Base-by-base conservation (phyloP, 1,140 invertebrate genomes). In the Prorops nasuta region DNA sequence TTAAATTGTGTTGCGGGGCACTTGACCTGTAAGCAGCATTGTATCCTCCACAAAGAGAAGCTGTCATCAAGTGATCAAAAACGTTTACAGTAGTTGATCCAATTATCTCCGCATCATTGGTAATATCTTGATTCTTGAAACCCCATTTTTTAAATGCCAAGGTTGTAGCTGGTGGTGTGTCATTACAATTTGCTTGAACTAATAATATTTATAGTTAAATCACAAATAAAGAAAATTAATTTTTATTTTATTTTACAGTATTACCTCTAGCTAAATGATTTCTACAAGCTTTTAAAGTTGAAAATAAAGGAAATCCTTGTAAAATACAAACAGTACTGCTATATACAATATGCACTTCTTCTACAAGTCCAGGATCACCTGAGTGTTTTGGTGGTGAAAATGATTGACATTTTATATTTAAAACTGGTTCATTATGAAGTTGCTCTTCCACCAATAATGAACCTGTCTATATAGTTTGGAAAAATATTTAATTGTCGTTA, bases 311-410 rank as follows among this genome's bases (percentile, higher is more conserved):
- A 65, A 87, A 85, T 20, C 92, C 93, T 75, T 89, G 87, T 15
- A 97, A 80, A 38, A 90, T 84, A 66, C 92, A 93, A 31, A 95
- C 73, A 57, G 85, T 84, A 39, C 76, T 83, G 52, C 81, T 78
- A 69, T 92, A 96, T 1, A 92, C 76, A 38, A 96, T 83, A 59
- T 92, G 83, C 22, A 97, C 67, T 76, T 97, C 93, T 80, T 97
- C 94, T 12, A 80, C 72, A 64, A 82, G 73, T 66, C 85, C 80
- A 18, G 77, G 63, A 53, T 80, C 78, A 41, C 82, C 79, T 32
- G 80, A 63, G 52, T 82, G 79, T 60, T 80, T 80, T 41, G 83
- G 80, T 50, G 78, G 83, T 48, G 77, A 82, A 72, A 84, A 86
- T 7, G 89, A 91, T 48, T 91, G 86, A 65, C 92, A 91, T 72